Percentiles rank a stretch among this genome's conserved stretches.
Conservation (phyloP, 2,888 invertebrate genomes). For the Argynnis bischoffii region DNA sequence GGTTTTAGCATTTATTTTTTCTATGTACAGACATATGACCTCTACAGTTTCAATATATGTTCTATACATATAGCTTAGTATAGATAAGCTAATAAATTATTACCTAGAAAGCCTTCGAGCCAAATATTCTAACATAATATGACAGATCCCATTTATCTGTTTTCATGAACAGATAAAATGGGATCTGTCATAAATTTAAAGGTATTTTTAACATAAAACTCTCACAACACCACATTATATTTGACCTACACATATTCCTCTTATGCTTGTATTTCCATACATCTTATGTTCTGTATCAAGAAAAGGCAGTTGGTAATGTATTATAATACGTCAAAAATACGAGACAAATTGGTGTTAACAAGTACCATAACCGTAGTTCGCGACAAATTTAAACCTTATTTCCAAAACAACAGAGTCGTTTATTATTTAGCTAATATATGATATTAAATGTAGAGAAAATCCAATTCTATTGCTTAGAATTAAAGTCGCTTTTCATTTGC, state of each 20-base stretch:
- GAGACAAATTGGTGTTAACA: conserved; percentile 28
- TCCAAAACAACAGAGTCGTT: neutral
- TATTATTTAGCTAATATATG: neutral
- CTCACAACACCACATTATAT: neutral
- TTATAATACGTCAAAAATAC: conserved; percentile 25
- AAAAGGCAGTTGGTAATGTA: conserved; percentile 19
- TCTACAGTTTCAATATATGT: no score
- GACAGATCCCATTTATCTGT: no score
- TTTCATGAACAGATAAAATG: no score
- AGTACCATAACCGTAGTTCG: neutral
- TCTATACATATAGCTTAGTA: no score
- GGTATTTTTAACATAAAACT: no score
- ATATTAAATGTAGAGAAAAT: neutral
- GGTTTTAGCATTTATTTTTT: no score
- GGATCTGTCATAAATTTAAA: no score
- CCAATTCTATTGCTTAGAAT: conserved; percentile 9
- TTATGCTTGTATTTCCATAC: conserved; percentile 14
- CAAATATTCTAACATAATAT: no score
- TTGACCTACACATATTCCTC: neutral
- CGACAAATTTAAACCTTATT: conserved; percentile 1
- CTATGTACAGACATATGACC: no score
- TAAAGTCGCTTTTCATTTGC: conserved; percentile 26
- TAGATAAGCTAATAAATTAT: no score
- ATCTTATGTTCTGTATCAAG: conserved; percentile 15
- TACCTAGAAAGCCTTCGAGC: no score